Percentiles rank a stretch among this genome's conserved stretches.
Conservation (phyloP, 2,113 vertebrate species). For the Hippocampus barbouri region DNA sequence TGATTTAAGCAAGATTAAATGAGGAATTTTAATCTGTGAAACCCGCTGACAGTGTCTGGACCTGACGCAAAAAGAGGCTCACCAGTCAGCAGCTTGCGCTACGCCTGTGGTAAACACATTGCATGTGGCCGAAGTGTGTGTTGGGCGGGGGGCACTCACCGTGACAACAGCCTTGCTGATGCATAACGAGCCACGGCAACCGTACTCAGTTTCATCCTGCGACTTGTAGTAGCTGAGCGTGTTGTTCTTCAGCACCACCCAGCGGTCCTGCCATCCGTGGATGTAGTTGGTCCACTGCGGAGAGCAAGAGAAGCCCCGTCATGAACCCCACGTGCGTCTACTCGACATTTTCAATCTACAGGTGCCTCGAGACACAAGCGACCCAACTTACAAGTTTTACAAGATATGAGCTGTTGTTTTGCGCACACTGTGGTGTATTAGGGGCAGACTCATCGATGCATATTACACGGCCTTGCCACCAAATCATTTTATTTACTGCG, state of each 20-base stretch:
- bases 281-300: slow-evolving; percentile 98
- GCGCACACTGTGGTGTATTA: too few species aligned
- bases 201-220: slow-evolving; percentile 92
- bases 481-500: too few species aligned
- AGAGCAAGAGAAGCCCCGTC: neutral
- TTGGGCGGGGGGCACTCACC: slow-evolving; percentile 70
- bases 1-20: too few species aligned
- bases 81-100: too few species aligned
- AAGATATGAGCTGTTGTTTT: too few species aligned
- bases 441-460: too few species aligned
- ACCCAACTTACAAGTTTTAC: too few species aligned
- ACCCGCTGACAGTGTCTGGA: too few species aligned
- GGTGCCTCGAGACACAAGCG: too few species aligned
- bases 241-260: slow-evolving; percentile 92
- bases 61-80: neutral
- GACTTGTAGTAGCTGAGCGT: slow-evolving; percentile 97
- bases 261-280: slow-evolving; percentile 98
- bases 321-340: neutral
- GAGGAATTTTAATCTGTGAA: too few species aligned
- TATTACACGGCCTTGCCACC: too few species aligned
- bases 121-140: neutral
- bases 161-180: slow-evolving; percentile 94
- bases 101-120: neutral
- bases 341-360: too few species aligned
- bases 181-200: slow-evolving; percentile 95